phyloP scores from a whole-genome alignment of 2,888 invertebrate genomes.

The Prosapia bicincta region DNA sequence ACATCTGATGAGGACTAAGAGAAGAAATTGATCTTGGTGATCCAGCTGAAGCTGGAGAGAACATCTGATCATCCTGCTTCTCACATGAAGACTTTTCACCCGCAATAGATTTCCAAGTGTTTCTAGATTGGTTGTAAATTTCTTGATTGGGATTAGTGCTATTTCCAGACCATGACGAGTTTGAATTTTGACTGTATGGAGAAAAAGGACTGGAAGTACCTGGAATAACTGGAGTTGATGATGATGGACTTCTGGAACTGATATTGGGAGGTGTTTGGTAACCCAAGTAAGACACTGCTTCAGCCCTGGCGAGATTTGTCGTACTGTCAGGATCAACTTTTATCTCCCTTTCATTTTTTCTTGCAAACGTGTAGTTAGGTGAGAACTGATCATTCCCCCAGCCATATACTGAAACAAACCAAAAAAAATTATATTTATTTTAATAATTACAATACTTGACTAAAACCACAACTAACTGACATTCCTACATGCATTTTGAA shows the following conservation, averaged over 20 bases:
- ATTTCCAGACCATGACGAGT: constrained; percentile 4
- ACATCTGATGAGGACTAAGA: neutral
- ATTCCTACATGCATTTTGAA: no score
- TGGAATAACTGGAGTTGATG: neutral
- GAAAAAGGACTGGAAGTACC: neutral
- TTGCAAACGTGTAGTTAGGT: neutral
- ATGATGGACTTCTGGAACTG: constrained; percentile 6
- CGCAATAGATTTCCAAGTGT: neutral
- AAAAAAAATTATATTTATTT: no score
- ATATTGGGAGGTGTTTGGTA: neutral
- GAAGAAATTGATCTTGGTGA: neutral
- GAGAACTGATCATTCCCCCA: constrained; percentile 5
- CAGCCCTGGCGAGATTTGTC: constrained; percentile 48
- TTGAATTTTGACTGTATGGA: neutral
- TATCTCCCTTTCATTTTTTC: neutral
- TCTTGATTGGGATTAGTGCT: neutral
- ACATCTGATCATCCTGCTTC: constrained; percentile 36
- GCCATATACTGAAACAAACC: constrained; percentile 13
- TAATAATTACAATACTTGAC: no score
- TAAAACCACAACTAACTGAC: no score
- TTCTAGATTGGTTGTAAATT: neutral
- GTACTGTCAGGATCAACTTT: constrained; percentile 77
- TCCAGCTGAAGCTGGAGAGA: constrained; percentile 29
- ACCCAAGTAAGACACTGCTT: neutral
- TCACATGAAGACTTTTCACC: neutral